Conservation (phyloP, 2,797 vertebrate species). For the Aeoliscus strigatus region DNA sequence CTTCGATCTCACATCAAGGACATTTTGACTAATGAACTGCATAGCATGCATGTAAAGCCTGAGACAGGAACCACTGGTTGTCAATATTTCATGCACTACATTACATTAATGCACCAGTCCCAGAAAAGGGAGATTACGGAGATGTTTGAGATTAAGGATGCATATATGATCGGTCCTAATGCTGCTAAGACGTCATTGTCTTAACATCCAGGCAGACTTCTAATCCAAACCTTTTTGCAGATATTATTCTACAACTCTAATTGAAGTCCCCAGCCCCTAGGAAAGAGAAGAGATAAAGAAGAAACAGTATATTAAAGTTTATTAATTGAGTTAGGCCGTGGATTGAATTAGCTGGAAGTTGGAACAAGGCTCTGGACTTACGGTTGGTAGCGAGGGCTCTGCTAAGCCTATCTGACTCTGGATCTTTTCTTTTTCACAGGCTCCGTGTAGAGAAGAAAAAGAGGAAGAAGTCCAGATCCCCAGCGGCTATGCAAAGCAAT, state of each 20-base stretch:
- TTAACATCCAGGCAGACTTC: constrained; percentile 56
- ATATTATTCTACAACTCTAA: constrained; percentile 57
- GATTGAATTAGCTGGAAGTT: constrained; percentile 69
- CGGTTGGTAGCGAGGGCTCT: constrained; percentile 62
- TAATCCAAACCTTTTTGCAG: constrained; percentile 56
- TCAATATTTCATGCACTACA: constrained; percentile 65
- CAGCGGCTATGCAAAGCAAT: constrained; percentile 76
- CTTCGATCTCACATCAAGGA: constrained; percentile 48
- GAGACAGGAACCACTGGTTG: constrained; percentile 44
- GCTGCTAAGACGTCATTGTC: constrained; percentile 64
- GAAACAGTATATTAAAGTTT: constrained; percentile 68
- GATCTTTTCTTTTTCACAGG: constrained; percentile 71
- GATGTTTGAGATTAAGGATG: constrained; percentile 62
- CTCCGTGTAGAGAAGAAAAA: constrained; percentile 65
- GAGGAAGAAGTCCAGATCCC: constrained; percentile 64
- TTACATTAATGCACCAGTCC: constrained; percentile 59
- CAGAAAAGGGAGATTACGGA: constrained; percentile 50
- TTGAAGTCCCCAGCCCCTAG: constrained; percentile 56
- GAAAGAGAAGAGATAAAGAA: constrained; percentile 67
- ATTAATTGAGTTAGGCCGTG: constrained; percentile 69
- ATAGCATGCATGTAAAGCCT: constrained; percentile 49
- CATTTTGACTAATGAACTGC: constrained; percentile 65
- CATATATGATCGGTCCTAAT: constrained; percentile 57
- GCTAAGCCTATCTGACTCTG: constrained; percentile 73
- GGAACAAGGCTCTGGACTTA: constrained; percentile 67